These are phyloP conservation scores for Micrastur ruficollis DNA, from an alignment of 2,797 vertebrate species.

Conservation along the genomic window DNA sequence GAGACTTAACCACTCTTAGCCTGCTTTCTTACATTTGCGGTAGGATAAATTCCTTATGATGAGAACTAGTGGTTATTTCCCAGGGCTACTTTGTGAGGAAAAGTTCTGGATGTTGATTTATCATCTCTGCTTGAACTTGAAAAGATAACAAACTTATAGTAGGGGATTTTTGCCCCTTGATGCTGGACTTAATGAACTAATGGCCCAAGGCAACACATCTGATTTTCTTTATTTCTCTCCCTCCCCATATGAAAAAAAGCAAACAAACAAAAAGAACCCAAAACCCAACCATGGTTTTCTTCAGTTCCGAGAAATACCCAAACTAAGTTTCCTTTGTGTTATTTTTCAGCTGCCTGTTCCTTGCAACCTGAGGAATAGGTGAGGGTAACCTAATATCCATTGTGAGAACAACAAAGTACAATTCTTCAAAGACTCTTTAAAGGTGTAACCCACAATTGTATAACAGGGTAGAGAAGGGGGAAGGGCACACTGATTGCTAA, in stretches of 20 bases:
- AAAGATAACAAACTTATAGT: background rate
- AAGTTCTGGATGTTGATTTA: background rate
- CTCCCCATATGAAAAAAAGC: background rate
- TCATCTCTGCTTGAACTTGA: background rate
- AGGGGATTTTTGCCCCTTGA: background rate
- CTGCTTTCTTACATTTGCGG: background rate
- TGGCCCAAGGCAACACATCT: background rate
- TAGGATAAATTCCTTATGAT: background rate
- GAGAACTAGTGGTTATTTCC: background rate
- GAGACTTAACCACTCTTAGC: background rate
- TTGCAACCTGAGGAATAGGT: background rate
- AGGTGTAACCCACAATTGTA: background rate
- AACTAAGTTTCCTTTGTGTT: background rate
- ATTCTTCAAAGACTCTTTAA: background rate
- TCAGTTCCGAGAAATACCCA: background rate
- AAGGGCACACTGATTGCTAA: background rate
- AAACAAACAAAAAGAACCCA: rapidly evolving
- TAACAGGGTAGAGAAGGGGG: background rate
- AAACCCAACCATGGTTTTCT: background rate
- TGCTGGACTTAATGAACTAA: background rate
- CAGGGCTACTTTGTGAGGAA: background rate
- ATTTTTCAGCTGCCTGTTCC: background rate
- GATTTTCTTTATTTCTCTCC: background rate
- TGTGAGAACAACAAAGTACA: background rate
- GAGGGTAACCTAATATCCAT: background rate